These are phyloP conservation scores for Synodontis membranacea DNA, from an alignment of 2,113 vertebrate genomes.

Conservation along the genomic window DNA sequence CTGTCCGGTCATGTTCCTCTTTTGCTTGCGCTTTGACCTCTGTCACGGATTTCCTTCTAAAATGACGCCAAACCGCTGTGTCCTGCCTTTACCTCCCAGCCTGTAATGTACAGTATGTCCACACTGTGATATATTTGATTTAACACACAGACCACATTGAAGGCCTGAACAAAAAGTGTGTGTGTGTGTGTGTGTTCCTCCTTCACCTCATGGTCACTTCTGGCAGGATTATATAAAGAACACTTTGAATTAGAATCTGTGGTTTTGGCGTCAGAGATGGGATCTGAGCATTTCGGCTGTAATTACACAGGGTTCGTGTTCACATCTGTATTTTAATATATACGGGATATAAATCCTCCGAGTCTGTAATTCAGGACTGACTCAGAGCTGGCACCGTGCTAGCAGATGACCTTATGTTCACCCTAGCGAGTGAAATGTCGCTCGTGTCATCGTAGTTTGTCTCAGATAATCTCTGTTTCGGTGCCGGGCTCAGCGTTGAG, in stretches of 20 bases:
- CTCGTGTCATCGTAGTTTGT: not conserved
- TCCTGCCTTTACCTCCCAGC: slow-evolving; percentile 6
- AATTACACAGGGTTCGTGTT: slow-evolving; percentile 3
- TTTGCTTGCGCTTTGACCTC: not conserved
- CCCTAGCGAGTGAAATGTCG: not conserved
- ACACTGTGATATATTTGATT: not conserved
- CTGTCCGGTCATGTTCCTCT: not conserved
- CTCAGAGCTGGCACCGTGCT: not conserved
- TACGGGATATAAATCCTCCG: not conserved
- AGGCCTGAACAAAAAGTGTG: not conserved
- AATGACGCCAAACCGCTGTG: not conserved
- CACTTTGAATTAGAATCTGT: not conserved
- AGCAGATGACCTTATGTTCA: not conserved
- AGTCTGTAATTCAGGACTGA: not conserved
- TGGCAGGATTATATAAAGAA: not conserved
- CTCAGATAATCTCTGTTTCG: not conserved
- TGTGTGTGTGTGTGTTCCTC: slow-evolving; percentile 8
- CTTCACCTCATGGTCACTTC: not conserved
- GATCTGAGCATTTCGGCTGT: not conserved
- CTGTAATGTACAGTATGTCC: not conserved
- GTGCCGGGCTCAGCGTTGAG: not conserved
- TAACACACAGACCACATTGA: not conserved
- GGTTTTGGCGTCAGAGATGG: not conserved
- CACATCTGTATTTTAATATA: not conserved
- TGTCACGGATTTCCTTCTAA: not conserved